Evolutionary conservation across 1,140 invertebrate genomes (phyloP), one percentile per base, ranked within the genome.

Genomic region (Cydia pomonella): DNA sequence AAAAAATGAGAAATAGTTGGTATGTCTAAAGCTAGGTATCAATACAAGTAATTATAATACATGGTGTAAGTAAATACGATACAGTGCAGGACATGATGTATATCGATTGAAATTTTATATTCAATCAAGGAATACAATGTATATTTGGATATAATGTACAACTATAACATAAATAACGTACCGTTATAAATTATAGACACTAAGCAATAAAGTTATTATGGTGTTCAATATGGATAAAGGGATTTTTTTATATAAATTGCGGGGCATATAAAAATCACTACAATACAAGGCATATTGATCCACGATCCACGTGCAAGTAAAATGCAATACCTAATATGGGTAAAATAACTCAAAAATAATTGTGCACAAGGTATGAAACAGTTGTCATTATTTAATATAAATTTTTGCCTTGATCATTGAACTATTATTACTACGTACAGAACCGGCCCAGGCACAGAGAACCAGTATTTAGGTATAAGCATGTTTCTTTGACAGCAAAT

Each of bases 1-100:
- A 86, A 86, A 89, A 83, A 82, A 86, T 87, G 64, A 79, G 80
- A 80, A 76, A 73, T 77, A 50, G 72, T 83, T 76, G 75, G 73
- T 77, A 23, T 50, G 21, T 69, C 13, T 21, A 71, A 44, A 12
- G 27, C 38, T 76, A 73, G 71, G 74, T 73, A 72, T 74, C 69
- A 29, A 33, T 41, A 66, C 21, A 59, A 16, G 72, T 53, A n/a
- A 29, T 41, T 23, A 23, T 18, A 38, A 74, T 73, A 64, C 21
- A 53, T 74, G 18, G 12, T 74, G 27, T 50, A 72, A 72, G 27
- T 50, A 72, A 72, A 50, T 72, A 72, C 25, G 23, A 50, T 25
- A 44, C 21, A 25, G 41, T 72, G 71, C 71, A 50, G 27, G 64
- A 33, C 7, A 23, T 59, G 9, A 23, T 59, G 1, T 12, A 3